A percentile compares a stretch with the other conserved stretches of the same genome.
Conservation (phyloP, 2,888 invertebrate genomes). For the Encarsia formosa region DNA sequence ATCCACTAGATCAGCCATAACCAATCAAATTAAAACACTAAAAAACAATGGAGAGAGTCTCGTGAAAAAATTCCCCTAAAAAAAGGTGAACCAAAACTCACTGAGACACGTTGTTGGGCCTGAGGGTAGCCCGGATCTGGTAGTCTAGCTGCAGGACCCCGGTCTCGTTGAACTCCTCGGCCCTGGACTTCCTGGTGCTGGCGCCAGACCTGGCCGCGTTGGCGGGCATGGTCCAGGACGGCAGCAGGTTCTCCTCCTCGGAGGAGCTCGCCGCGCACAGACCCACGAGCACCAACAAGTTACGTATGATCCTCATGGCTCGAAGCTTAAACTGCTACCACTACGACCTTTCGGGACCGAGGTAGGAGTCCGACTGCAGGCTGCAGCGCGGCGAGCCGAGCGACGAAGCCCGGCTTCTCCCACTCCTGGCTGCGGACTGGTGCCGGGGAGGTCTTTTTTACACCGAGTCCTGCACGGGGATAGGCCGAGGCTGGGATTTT, state of each 20-base stretch:
- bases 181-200: slow-evolving; percentile 39
- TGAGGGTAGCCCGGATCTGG: slow-evolving; percentile 46
- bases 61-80: not conserved
- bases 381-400: slow-evolving; percentile 33
- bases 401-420: not conserved
- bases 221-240: slow-evolving; percentile 20
- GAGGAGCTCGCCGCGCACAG: not conserved
- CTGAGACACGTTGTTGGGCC: slow-evolving; percentile 46
- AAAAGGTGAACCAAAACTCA: too few species aligned
- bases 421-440: too few species aligned
- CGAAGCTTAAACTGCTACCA: too few species aligned
- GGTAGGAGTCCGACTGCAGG: slow-evolving; percentile 41
- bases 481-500: too few species aligned
- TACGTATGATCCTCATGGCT: too few species aligned
- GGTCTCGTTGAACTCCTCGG: slow-evolving; percentile 46
- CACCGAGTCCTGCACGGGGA: too few species aligned
- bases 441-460: too few species aligned
- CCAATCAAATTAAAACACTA: too few species aligned
- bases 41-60: not conserved
- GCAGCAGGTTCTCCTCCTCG: slow-evolving; percentile 20
- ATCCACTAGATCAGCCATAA: too few species aligned
- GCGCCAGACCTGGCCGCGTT: slow-evolving; percentile 40
- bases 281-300: slow-evolving; percentile 9
- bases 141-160: slow-evolving; percentile 49
- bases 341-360: too few species aligned